Base-by-base conservation (phyloP, 2,888 invertebrate species). In the Yponomeuta malinellus region DNA sequence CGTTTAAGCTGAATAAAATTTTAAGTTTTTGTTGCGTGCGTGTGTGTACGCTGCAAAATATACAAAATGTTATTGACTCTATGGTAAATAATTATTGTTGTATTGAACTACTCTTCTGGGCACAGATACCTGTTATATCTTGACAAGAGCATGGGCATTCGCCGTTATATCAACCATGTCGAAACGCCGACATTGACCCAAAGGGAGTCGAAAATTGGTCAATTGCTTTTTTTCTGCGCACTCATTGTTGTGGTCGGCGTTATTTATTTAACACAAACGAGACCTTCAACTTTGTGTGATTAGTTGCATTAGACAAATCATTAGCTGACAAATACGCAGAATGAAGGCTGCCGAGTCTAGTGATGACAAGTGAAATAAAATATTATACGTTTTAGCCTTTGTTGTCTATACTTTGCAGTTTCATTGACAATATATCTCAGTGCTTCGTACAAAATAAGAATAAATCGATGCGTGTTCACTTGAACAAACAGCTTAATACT, bases 121-220 rank as follows among this genome's bases (percentile, higher is more conserved):
- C 15, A 5, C 5, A 15, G 12, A 15, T 65, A 65, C 31, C 31
- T 65, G 33, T 65, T n/a, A 31, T 29, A 43, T 43, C 43, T 43
- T 43, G 43, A 65, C 65, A 15, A 15, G 65, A 31, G 33, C 31
- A n/a, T 33, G 31, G 31, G 65, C 10, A 31, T 52, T 52, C 33
- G 29, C 5, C 33, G 29, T 69, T 63, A 43, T 59, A 70, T 63
- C 70, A 63, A 70, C 31, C 29, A 48, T 70, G 65, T 70, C 15
- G 64, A 48, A 70, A 70, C 29, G 10, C 52, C 29, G 70, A 48
- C 70, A 70, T 65, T 70, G 70, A 70, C 70, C 70, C 37, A 70
- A 48, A 48, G 37, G 15, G 52, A 68, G 23, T 63, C 9, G 63
- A 63, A 63, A 70, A 70, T 70, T 68, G 31, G 68, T 29, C 68